Evolutionary conservation across 2,797 vertebrate species (phyloP), one percentile per base, ranked within the genome.

Genomic region (Sebastes goodei): DNA sequence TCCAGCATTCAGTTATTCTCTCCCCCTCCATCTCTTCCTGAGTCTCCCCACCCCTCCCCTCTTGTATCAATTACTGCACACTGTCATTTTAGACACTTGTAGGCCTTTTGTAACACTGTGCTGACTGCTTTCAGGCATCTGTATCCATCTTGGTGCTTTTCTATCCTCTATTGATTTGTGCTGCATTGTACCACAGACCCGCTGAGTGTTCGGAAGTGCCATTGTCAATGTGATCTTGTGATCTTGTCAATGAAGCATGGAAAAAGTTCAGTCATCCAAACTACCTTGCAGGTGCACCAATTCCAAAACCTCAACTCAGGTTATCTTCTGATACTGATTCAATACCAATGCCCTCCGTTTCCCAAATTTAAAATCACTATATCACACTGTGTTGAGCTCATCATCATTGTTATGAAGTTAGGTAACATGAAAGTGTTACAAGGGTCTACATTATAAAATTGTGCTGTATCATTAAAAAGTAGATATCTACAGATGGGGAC

Each of bases 1-100:
- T 76, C 35, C 25, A 49, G 74, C 9, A 1, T 61, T 72, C 35
- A 77, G 12, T 76, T 81, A 73, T 63, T 61, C 52, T 74, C 77
- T 0, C 32, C 52, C 3, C 32, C 35, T 30, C 5, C 17, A 15
- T 20, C 30, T 12, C 46, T 17, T 46, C 42, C 42, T 15, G 38
- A 42, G 38, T 42, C 38, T 15, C 14, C 14, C 11, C 20, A 1
- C 10, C 27, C 27, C 27, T 21, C 12, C 3, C 17, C 46, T 49
- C 46, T 52, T 52, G 49, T 38, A 60, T 57, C 7, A 71, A 17
- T 74, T 55, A 55, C 55, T 61, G 42, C 62, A 27, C n/a, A 14
- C 61, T 6, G 33, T 78, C 27, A 20, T 46, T 32, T 68, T 25
- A 63, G n/a, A 64, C 62, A 56, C n/a, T 62, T 25, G 10, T 2